Evolutionary conservation across 2,797 vertebrate genomes (phyloP), one percentile per base, ranked within the genome.

Genomic region (Siniperca undulata): DNA sequence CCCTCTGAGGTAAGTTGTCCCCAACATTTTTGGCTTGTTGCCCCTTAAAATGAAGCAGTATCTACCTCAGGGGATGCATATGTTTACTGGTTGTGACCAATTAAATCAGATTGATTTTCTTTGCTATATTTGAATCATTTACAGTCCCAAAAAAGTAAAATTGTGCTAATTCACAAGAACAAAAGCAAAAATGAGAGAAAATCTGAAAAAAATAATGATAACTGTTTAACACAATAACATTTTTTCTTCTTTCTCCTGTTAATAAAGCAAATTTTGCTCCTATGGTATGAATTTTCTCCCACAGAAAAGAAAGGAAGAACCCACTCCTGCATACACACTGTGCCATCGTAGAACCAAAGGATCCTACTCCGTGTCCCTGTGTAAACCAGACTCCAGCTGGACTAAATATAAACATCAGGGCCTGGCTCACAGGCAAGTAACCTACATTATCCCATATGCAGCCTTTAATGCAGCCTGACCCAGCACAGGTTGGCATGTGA

Each of bases 301-400:
- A 62, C 93, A 88, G 70, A 92, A 96, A 87, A 86, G 81, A 52
- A 91, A 92, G 79, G 91, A 92, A 70, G 88, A 92, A 60, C 16
- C 73, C 72, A 91, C 86, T 27, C 95, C 95, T 65, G 93, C 92
- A 55, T 98, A 98, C 59, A 97, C 95, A 1, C 85, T 99, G 69
- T 93, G 97, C 82, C 97, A 97, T 84, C 96, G 91, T 30, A 95
- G 95, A 92, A 94, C 77, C 72, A 92, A 93, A 77, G 95, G 94
- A 34, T 94, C 93, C 46, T 98, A 97, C 89, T 95, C 86, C 6
- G 92, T 97, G 78, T 96, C 96, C 22, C 75, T 98, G 77, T 95
- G 95, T 62, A 94, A 89, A 77, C 95, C 95, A 7, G 94, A 94
- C 86, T 83, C 94, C 69, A 95, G 93, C 79, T 97, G 97, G 97